Conservation (phyloP, 2,797 vertebrate genomes). For the Micropoecilia bifurca region DNA sequence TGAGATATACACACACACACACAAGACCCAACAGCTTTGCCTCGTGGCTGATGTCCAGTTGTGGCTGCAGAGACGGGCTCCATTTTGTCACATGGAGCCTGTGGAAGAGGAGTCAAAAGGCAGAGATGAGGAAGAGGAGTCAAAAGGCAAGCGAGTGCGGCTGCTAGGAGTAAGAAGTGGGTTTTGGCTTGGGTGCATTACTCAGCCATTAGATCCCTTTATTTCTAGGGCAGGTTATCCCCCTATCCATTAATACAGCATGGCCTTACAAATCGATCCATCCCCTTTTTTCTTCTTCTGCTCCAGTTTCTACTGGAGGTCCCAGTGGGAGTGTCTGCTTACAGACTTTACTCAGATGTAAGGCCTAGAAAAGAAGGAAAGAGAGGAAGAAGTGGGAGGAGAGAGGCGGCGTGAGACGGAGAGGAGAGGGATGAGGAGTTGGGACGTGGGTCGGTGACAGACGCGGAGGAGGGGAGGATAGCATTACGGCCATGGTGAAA, state of each 20-base stretch:
- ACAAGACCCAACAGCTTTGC: slow-evolving; percentile 22
- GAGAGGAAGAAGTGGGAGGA: slow-evolving; percentile 34
- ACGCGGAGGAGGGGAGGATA: slow-evolving; percentile 26
- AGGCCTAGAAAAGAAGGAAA: slow-evolving; percentile 40
- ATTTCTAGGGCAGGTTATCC: slow-evolving; percentile 52
- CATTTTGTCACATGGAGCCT: slow-evolving; percentile 53
- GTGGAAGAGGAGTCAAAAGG: slow-evolving; percentile 35
- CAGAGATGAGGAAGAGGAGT: slow-evolving; percentile 21
- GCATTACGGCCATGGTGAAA: slow-evolving; percentile 18
- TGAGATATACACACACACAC: slow-evolving; percentile 13
- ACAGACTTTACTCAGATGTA: slow-evolving; percentile 60
- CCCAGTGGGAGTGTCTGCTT: slow-evolving; percentile 77
- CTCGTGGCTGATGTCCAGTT: slow-evolving; percentile 15
- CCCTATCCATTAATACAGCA: slow-evolving; percentile 56
- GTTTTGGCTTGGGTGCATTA: slow-evolving; percentile 48
- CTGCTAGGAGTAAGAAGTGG: neutral
- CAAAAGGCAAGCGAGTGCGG: slow-evolving; percentile 23
- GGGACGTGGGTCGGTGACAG: slow-evolving; percentile 35
- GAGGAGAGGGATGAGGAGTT: slow-evolving; percentile 30
- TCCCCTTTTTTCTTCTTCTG: slow-evolving; percentile 45
- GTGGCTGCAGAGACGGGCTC: slow-evolving; percentile 36
- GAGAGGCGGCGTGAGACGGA: slow-evolving; percentile 26
- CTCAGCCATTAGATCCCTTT: slow-evolving; percentile 52
- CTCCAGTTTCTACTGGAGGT: slow-evolving; percentile 61
- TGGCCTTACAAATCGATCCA: slow-evolving; percentile 64